Evolutionary conservation across 2,797 vertebrate genomes (phyloP), one percentile per base, ranked within the genome.

Genomic region (Sebastes itinus): DNA sequence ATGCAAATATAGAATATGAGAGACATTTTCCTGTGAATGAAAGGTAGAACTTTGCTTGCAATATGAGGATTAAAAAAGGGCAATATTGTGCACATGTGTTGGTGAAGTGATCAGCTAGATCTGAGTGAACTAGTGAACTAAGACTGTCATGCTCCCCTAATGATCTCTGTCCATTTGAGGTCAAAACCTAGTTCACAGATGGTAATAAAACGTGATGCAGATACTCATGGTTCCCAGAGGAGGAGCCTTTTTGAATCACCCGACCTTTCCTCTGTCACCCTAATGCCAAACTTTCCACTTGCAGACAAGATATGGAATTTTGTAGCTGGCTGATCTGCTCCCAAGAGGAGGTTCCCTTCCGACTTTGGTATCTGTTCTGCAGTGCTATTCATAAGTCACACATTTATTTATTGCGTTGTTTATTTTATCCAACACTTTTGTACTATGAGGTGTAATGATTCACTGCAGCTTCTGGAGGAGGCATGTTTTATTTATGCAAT

Each of bases 401-500:
- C 16, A 7, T 52, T 25, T 27, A 66, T 63, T 28, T 33, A 60
- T 23, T 12, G 5, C n/a, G 28, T 9, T 59, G 42, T 62, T 74
- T 73, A 25, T 38, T 85, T 64, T 60, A 63, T 4, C 22, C 22
- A 67, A 30, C 49, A 11, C 54, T 32, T 65, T 54, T 60, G 64
- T 67, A 49, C 76, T 60, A 11, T 12, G 10, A 7, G 8, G 13
- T 68, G 38, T 33, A 27, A 13, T 74, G 71, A 80, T 32, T 80
- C 62, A 78, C 18, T 23, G 18, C 18, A n/a, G 66, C 67, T 67
- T 56, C 30, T 27, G 16, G 18, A 16, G 46, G 38, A 66, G 72
- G 64, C 35, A 13, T 75, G 59, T 81, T 82, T 71, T 77, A 80
- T 73, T 81, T 78, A 75, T 60, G 61, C 73, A 6, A 4, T 83